These are phyloP conservation scores for Rhineura floridana DNA, from an alignment of 2,113 vertebrate species.

Conservation along the genomic window DNA sequence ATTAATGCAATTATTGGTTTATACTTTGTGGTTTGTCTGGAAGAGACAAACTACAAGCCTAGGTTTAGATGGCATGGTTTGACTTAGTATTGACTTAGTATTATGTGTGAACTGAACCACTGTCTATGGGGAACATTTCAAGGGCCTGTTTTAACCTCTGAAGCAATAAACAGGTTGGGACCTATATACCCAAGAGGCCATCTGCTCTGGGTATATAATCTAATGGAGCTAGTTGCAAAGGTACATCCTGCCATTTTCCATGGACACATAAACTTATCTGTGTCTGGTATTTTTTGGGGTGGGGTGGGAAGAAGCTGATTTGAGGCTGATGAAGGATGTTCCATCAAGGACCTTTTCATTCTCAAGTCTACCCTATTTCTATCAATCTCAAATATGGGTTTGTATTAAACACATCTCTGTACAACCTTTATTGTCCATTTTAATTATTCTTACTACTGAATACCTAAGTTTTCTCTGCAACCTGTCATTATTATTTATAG, in stretches of 20 bases:
- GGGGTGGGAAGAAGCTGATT: neutral
- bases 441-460: neutral
- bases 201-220: neutral
- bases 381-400: neutral
- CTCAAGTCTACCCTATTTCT: neutral
- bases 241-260: neutral
- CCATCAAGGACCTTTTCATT: slow-evolving; percentile 1
- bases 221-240: neutral
- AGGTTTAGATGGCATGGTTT: too few species aligned
- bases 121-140: too few species aligned
- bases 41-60: too few species aligned
- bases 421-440: neutral
- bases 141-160: too few species aligned
- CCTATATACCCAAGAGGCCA: neutral
- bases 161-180: too few species aligned
- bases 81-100: too few species aligned
- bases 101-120: too few species aligned
- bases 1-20: too few species aligned
- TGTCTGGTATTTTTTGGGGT: neutral
- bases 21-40: too few species aligned
- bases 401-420: neutral
- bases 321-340: neutral
- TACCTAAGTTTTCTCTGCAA: neutral
- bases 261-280: neutral
- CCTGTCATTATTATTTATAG: neutral